These are phyloP conservation scores for Oreochromis tanganicae DNA, from an alignment of 2,113 vertebrate genomes.

Conservation along the genomic window DNA sequence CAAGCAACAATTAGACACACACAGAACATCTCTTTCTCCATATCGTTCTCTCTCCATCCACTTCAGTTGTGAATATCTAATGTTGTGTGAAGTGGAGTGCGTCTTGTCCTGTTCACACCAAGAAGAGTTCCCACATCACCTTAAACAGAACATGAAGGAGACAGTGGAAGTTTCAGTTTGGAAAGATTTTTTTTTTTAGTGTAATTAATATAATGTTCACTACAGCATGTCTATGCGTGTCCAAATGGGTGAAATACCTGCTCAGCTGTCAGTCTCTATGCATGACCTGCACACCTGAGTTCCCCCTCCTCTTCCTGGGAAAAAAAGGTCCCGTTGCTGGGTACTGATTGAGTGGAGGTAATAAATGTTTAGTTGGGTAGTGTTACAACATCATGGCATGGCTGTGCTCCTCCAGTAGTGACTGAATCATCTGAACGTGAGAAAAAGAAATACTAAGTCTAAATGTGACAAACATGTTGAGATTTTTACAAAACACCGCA, in stretches of 20 bases:
- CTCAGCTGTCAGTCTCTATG: slow-evolving; percentile 79
- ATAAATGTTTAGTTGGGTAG: slow-evolving; percentile 88
- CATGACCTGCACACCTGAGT: slow-evolving; percentile 61
- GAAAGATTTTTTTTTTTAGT: neutral
- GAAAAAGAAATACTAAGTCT: neutral
- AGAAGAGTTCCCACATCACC: slow-evolving; percentile 25
- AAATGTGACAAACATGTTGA: neutral
- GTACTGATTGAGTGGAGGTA: slow-evolving; percentile 80
- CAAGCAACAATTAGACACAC: neutral
- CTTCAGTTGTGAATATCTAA: neutral
- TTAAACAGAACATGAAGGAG: neutral
- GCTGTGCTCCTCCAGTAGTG: slow-evolving; percentile 91
- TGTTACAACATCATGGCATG: slow-evolving; percentile 87
- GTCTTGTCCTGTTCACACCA: slow-evolving; percentile 5
- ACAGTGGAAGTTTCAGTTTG: neutral
- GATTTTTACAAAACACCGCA: neutral
- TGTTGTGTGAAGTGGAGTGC: neutral
- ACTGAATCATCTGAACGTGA: slow-evolving; percentile 82
- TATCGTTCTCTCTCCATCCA: neutral
- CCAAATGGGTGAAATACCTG: slow-evolving; percentile 70
- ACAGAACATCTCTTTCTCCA: neutral
- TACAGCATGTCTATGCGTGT: neutral
- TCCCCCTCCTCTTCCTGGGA: slow-evolving; percentile 72
- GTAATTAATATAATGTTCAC: neutral
- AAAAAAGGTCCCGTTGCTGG: slow-evolving; percentile 74